Conservation (phyloP, 2,113 vertebrate species). For the Hyperopisus bebe region DNA sequence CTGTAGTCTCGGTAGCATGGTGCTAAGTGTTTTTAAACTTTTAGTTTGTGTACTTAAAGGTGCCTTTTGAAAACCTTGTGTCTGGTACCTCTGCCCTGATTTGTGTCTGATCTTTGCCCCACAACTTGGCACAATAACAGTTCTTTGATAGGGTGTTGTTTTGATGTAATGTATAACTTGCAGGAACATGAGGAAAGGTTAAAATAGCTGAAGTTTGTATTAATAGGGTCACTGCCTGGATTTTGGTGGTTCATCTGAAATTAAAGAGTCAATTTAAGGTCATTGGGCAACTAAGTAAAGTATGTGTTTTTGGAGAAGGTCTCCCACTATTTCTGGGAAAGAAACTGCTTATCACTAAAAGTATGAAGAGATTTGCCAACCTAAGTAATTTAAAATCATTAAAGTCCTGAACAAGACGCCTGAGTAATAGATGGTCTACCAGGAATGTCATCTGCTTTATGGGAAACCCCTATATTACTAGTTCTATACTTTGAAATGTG, state of each 20-base stretch:
- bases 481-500: neutral
- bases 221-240: conserved; percentile 55
- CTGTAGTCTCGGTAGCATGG: neutral
- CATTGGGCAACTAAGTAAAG: conserved; percentile 50
- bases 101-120: neutral
- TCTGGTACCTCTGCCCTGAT: neutral
- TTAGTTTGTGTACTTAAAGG: neutral
- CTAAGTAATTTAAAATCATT: conserved; percentile 29
- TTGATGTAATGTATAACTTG: conserved; percentile 42
- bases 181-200: conserved; percentile 53
- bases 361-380: conserved; percentile 28
- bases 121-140: conserved; percentile 8
- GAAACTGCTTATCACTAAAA: conserved; percentile 17
- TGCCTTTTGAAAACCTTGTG: neutral
- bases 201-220: conserved; percentile 50
- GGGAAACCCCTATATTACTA: neutral
- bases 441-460: neutral
- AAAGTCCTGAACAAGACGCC: neutral
- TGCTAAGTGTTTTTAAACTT: neutral
- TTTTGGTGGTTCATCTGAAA: conserved; percentile 54
- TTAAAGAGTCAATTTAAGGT: conserved; percentile 53
- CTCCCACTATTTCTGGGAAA: conserved; percentile 10
- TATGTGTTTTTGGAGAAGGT: conserved; percentile 26
- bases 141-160: conserved; percentile 41
- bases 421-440: neutral